Conservation (phyloP, 1,140 invertebrate genomes). For the Eciton burchellii region DNA sequence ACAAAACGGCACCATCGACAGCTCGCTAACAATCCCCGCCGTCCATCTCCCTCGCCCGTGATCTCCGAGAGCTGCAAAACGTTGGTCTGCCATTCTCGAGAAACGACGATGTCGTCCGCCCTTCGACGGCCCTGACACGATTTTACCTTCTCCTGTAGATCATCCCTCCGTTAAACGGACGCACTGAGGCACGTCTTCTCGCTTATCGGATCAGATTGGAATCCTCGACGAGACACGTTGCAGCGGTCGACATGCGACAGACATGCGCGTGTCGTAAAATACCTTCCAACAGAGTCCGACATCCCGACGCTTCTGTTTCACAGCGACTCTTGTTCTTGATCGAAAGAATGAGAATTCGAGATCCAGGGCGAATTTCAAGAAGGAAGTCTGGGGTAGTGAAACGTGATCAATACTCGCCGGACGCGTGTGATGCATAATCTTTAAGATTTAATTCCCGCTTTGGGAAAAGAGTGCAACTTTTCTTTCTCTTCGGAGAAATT, state of each 20-base stretch:
- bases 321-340: not conserved
- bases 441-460: not conserved
- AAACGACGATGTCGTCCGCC: slow-evolving; percentile 29
- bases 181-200: slow-evolving; percentile 3
- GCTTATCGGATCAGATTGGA: not conserved
- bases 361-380: not conserved
- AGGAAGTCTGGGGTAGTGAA: slow-evolving; percentile 19
- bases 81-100: slow-evolving; percentile 19
- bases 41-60: slow-evolving; percentile 51
- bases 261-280: not conserved
- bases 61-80: slow-evolving; percentile 36
- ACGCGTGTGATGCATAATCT: slow-evolving; percentile 53
- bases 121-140: slow-evolving; percentile 26
- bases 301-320: not conserved
- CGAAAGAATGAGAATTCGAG: not conserved
- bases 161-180: slow-evolving; percentile 25
- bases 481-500: not conserved
- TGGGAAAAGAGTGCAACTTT: not conserved
- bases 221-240: slow-evolving; percentile 1
- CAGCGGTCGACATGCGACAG: not conserved
- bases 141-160: slow-evolving; percentile 26
- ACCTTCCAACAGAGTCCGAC: slow-evolving; percentile 2
- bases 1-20: slow-evolving; percentile 82
- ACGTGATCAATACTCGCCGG: slow-evolving; percentile 36
- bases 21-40: slow-evolving; percentile 80